Percentiles rank a stretch among this genome's conserved stretches.
Evolutionary conservation across 2,113 vertebrate genomes (phyloP).

Genomic region (Pionites leucogaster): DNA sequence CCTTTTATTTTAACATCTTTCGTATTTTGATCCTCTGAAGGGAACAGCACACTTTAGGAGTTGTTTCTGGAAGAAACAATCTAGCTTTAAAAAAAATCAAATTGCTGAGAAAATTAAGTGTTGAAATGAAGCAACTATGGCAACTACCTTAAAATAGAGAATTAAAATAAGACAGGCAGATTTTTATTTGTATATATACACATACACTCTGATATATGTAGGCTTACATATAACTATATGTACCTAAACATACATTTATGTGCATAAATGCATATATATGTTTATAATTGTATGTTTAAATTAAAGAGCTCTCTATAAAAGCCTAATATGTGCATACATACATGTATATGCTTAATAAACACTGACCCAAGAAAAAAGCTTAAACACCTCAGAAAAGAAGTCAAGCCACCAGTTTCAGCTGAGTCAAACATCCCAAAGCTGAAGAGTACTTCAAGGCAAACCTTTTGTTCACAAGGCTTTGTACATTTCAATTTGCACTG

Average conservation of each 20-base stretch:
- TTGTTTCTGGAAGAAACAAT: background rate
- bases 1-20: constrained; percentile 31
- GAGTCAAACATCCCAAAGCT: background rate
- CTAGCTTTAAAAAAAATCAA: background rate
- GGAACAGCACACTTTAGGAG: background rate
- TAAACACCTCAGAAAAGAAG: background rate
- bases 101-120: background rate
- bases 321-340: no score
- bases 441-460: background rate
- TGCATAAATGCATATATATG: background rate
- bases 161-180: background rate
- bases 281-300: background rate
- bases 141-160: background rate
- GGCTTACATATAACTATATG: no score
- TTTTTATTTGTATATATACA: background rate
- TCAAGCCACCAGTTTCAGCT: background rate
- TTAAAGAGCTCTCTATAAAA: background rate
- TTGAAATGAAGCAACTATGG: background rate
- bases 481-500: background rate
- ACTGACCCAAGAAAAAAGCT: background rate
- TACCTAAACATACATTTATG: background rate
- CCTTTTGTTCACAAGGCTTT: background rate
- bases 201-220: background rate
- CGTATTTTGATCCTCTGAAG: constrained; percentile 39
- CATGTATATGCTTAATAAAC: background rate